Conservation (phyloP, 2,888 invertebrate genomes). For the Orthosia cruda region DNA sequence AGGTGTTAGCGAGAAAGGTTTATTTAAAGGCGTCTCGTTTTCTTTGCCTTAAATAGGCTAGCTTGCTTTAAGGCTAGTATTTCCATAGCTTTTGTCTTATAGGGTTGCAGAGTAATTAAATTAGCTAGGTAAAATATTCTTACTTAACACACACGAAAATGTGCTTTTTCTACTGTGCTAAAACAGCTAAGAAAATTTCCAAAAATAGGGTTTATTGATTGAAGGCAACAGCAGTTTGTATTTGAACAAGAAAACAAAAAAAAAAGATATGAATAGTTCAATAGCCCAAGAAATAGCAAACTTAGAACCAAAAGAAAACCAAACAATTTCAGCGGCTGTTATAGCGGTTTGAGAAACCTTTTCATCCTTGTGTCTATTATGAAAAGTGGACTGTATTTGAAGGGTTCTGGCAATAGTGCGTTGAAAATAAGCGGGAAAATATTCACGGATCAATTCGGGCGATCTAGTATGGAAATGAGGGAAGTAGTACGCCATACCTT, state of each 20-base stretch:
- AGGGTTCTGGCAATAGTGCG: too few relatives aligned
- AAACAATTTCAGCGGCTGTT: conserved; percentile 20
- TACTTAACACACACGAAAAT: too few relatives aligned
- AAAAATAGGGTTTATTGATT: too few relatives aligned
- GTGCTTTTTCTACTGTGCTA: background rate
- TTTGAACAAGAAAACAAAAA: background rate
- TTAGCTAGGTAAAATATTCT: background rate
- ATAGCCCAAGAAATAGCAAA: conserved; percentile 7
- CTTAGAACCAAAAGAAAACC: conserved; percentile 11
- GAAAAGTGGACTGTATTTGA: too few relatives aligned
- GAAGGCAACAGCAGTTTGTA: background rate
- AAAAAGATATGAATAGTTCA: background rate
- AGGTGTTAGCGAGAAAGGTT: conserved; percentile 14
- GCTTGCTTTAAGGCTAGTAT: conserved; percentile 9
- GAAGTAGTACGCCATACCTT: too few relatives aligned
- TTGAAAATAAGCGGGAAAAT: too few relatives aligned
- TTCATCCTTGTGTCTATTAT: too few relatives aligned
- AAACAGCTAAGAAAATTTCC: too few relatives aligned
- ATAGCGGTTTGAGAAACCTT: too few relatives aligned
- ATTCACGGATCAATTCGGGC: too few relatives aligned
- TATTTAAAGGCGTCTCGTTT: conserved; percentile 24
- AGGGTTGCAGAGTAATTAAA: conserved; percentile 1
- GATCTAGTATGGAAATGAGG: too few relatives aligned
- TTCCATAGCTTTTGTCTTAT: conserved; percentile 36
- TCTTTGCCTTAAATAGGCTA: conserved; percentile 26